These are phyloP conservation scores for Aegypius monachus DNA, from an alignment of 2,113 vertebrate genomes.

Conservation along the genomic window DNA sequence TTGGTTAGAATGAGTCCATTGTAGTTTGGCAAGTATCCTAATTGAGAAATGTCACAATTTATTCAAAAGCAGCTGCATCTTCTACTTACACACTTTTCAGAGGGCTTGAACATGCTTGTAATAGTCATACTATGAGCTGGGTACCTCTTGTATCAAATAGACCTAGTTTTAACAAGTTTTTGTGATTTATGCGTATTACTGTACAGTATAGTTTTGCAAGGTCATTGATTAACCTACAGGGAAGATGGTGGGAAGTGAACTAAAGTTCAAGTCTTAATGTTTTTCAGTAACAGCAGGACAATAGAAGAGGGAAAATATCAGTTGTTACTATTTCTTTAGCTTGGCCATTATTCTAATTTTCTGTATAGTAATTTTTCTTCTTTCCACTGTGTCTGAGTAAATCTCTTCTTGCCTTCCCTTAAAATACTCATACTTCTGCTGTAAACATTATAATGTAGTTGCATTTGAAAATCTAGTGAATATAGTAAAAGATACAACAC, in stretches of 20 bases:
- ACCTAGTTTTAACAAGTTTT: not conserved
- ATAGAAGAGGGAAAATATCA: not conserved
- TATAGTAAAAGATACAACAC: not conserved
- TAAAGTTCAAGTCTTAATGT: not conserved
- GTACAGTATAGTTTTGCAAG: not conserved
- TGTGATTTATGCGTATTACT: not conserved
- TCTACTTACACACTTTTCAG: not conserved
- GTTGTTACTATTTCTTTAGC: not conserved
- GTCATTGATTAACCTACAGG: not conserved
- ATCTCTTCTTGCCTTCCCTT: not conserved
- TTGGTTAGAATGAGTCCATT: not conserved
- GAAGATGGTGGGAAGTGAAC: not conserved
- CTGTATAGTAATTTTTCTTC: not conserved
- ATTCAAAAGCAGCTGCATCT: not conserved
- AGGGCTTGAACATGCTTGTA: not conserved
- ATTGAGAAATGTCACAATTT: not conserved
- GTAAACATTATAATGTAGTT: not conserved
- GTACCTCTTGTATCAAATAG: not conserved
- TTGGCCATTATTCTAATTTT: not conserved
- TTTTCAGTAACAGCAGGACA: not conserved
- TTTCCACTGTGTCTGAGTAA: not conserved
- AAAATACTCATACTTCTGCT: not conserved
- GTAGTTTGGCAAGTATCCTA: not conserved
- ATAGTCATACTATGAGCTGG: not conserved
- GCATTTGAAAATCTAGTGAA: not conserved